phyloP scores from a whole-genome alignment of 1,140 invertebrate genomes.

The Lamellibrachia luymesi region DNA sequence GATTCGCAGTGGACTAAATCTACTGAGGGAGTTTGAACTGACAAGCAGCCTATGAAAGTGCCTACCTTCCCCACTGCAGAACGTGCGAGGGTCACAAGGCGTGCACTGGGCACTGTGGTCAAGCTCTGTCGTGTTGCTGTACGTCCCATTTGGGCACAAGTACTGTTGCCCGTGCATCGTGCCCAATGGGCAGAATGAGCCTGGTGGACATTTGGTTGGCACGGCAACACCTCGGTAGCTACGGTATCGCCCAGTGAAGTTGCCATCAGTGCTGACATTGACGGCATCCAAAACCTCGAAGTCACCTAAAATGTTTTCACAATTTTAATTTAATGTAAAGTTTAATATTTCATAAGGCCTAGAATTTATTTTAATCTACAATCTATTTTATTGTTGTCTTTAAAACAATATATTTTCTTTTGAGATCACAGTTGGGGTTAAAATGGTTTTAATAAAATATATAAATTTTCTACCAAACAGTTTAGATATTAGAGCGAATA shows the following conservation, averaged over 20 bases:
- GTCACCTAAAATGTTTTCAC: slow-evolving; percentile 38
- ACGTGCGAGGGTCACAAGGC: slow-evolving; percentile 46
- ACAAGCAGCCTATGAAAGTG: background rate
- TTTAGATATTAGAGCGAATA: no score
- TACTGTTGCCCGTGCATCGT: slow-evolving; percentile 46
- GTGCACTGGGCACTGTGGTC: slow-evolving; percentile 41
- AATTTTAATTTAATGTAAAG: background rate
- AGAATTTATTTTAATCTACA: background rate
- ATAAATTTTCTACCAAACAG: no score
- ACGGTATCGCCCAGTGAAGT: slow-evolving; percentile 45
- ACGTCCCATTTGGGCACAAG: slow-evolving; percentile 46
- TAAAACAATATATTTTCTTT: no score
- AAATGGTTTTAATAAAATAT: no score
- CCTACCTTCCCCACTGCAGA: slow-evolving; percentile 49
- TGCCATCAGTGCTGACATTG: slow-evolving; percentile 42
- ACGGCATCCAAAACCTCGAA: slow-evolving; percentile 45
- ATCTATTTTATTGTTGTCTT: background rate
- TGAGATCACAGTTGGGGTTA: no score
- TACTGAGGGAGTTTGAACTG: background rate
- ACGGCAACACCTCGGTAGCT: slow-evolving; percentile 50
- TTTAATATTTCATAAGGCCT: background rate
- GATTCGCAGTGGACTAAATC: no score
- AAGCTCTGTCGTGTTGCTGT: slow-evolving; percentile 33
- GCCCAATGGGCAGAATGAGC: slow-evolving; percentile 49
- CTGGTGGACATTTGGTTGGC: slow-evolving; percentile 44